These are phyloP conservation scores for Phymatocera aterrima DNA, from an alignment of 2,888 invertebrate species.

Conservation along the genomic window DNA sequence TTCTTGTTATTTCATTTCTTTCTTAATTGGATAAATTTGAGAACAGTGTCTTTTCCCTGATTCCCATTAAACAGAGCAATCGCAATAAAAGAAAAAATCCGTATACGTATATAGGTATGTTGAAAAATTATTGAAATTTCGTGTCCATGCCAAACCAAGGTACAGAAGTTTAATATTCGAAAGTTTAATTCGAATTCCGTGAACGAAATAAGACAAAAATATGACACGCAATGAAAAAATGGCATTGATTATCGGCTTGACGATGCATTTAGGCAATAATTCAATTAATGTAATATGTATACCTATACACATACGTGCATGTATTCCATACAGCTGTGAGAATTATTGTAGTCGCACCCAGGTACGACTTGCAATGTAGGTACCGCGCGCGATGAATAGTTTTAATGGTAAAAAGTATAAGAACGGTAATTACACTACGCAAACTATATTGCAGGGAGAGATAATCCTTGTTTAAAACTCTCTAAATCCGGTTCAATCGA, in stretches of 20 bases:
- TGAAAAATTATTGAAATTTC: too few relatives aligned
- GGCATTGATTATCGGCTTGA: not conserved
- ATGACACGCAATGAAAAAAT: not conserved
- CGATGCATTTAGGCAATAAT: not conserved
- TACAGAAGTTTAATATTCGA: too few relatives aligned
- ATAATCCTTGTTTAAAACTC: not conserved
- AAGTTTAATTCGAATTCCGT: not conserved
- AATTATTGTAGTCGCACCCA: not conserved
- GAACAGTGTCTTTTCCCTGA: too few relatives aligned
- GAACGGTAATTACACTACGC: conserved; percentile 10
- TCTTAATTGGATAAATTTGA: too few relatives aligned
- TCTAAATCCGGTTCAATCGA: conserved; percentile 38
- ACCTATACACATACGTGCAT: too few relatives aligned
- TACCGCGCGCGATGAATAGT: not conserved
- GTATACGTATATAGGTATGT: too few relatives aligned
- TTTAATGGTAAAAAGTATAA: conserved; percentile 11
- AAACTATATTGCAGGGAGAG: not conserved
- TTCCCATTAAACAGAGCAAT: too few relatives aligned
- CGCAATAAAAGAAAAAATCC: too few relatives aligned
- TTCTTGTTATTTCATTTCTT: too few relatives aligned
- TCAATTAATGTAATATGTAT: not conserved
- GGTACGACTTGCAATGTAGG: not conserved
- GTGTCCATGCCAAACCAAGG: too few relatives aligned
- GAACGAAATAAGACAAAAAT: not conserved
- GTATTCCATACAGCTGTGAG: too few relatives aligned